Percentiles rank a stretch among this genome's conserved stretches.
Conservation (phyloP, 2,888 invertebrate genomes). For the Tetramorium bicarinatum region DNA sequence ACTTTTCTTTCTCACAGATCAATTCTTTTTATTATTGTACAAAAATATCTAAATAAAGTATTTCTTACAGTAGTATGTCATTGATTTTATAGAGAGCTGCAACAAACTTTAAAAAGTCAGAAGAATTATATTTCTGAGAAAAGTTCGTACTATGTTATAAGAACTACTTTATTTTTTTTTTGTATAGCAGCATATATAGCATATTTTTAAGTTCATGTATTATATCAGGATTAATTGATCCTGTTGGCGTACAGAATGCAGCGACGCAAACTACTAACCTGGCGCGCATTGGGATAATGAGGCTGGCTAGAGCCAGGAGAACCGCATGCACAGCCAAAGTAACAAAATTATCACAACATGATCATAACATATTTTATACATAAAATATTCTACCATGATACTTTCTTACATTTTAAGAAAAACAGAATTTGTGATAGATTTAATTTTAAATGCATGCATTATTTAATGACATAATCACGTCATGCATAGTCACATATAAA, state of each 20-base stretch:
- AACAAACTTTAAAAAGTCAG: not conserved
- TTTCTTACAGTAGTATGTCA: not conserved
- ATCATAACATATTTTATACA: constrained; percentile 32
- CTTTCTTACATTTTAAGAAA: not conserved
- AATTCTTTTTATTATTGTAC: not conserved
- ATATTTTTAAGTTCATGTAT: constrained; percentile 1
- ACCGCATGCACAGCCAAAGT: constrained; percentile 89
- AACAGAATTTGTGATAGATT: not conserved
- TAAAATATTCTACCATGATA: constrained; percentile 18
- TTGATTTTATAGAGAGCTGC: not conserved
- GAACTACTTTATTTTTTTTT: not conserved
- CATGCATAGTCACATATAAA: constrained; percentile 17
- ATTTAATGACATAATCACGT: not conserved
- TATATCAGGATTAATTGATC: constrained; percentile 17
- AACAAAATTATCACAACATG: constrained; percentile 80
- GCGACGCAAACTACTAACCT: constrained; percentile 84
- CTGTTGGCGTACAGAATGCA: constrained; percentile 27
- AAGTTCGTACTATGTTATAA: not conserved
- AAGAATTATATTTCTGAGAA: constrained; percentile 2
- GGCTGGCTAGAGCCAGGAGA: constrained; percentile 87
- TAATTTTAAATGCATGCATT: constrained; percentile 43
- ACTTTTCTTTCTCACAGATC: not conserved
- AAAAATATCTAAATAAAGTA: not conserved
- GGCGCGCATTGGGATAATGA: constrained; percentile 87
- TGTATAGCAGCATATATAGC: not conserved